Conservation (phyloP, 2,113 vertebrate species). For the Machaerirhynchus nigripectus region DNA sequence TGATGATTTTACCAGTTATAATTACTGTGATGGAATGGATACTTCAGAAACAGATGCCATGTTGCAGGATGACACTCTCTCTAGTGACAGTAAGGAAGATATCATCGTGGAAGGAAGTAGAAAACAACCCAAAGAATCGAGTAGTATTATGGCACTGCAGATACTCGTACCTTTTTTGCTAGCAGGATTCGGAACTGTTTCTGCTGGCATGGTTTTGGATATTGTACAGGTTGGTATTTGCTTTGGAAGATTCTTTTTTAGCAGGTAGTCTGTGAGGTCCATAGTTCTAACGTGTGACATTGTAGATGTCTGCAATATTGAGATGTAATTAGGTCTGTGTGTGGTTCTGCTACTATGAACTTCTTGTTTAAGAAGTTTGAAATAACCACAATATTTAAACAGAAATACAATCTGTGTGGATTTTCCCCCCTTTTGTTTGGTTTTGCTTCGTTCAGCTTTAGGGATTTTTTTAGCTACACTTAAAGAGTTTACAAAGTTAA, state of each 20-base stretch:
- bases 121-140: conserved; percentile 87
- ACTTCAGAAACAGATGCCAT: conserved; percentile 84
- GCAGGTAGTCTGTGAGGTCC: background rate
- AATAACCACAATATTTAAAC: background rate
- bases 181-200: conserved; percentile 94
- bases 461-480: background rate
- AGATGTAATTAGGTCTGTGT: background rate
- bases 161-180: conserved; percentile 92
- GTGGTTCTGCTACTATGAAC: background rate
- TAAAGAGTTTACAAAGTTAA: background rate
- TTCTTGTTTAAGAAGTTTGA: background rate
- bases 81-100: conserved; percentile 67
- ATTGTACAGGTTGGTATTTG: conserved; percentile 88
- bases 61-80: conserved; percentile 67
- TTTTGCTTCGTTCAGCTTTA: background rate
- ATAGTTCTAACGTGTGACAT: background rate
- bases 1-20: conserved; percentile 71
- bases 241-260: background rate
- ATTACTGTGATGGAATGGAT: conserved; percentile 79
- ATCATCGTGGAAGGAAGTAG: conserved; percentile 63
- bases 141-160: conserved; percentile 88
- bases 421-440: background rate
- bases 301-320: background rate
- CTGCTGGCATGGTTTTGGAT: conserved; percentile 96
- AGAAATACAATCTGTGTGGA: background rate